phyloP scores from a whole-genome alignment of 2,888 invertebrate species.

The Eilema depressum region DNA sequence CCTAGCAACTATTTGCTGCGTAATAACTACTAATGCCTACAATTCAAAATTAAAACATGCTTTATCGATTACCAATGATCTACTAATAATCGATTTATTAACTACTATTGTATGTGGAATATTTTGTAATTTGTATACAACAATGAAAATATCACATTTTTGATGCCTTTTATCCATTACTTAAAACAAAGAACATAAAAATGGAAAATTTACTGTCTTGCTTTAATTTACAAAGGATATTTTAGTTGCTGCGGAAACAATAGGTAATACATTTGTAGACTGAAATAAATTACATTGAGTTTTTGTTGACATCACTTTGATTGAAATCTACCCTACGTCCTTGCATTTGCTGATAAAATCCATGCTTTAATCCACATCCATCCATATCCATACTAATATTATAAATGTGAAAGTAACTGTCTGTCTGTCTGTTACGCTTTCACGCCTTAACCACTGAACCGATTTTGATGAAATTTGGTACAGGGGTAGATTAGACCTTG shows the following conservation, averaged over 20 bases:
- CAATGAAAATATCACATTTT: background rate
- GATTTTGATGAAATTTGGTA: no score
- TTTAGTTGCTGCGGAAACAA: background rate
- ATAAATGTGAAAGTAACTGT: no score
- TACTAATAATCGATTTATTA: constrained; percentile 1
- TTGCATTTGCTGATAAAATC: background rate
- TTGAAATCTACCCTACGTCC: background rate
- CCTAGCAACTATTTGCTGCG: background rate
- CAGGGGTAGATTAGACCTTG: no score
- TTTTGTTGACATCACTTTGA: background rate
- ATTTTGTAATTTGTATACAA: background rate
- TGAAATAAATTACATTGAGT: background rate
- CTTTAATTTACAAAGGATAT: background rate
- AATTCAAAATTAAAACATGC: background rate
- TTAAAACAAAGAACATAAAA: background rate
- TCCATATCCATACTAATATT: no score
- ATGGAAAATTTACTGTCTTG: background rate
- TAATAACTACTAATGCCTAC: background rate
- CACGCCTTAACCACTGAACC: no score
- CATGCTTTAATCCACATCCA: no score
- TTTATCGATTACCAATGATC: background rate
- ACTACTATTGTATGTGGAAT: background rate
- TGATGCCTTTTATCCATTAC: background rate
- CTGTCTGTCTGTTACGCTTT: no score
- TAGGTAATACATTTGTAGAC: background rate